Evolutionary conservation across 2,113 vertebrate genomes (phyloP), one percentile per base, ranked within the genome.

Genomic region (Pachyramphus minor): DNA sequence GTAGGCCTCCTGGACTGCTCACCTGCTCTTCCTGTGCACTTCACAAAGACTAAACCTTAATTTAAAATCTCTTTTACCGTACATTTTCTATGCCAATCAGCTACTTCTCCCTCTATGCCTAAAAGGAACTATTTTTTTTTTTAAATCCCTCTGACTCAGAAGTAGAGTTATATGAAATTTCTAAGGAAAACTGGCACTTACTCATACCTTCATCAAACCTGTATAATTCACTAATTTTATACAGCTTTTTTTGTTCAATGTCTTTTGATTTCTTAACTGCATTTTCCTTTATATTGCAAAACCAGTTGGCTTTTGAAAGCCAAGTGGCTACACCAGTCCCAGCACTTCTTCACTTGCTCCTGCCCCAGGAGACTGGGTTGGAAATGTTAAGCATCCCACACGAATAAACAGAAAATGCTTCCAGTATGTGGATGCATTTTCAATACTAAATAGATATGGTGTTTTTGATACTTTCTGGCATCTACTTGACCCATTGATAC

Each of bases 1-100:
- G 16, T 20, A 77, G 69, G 35, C 74, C 60, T 84, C 81, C 77
- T 73, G 33, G 30, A 67, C 60, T 69, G 74, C 16, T 90, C 71
- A 96, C 89, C 93, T 96, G 84, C 58, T 45, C 41, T 95, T 86
- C 39, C 33, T 44, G 19, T 49, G 27, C 16, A 53, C 24, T 94
- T 85, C 49, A 79, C 21, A 72, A 78, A 91, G 55, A 74, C 39
- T 47, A 7, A 68, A 20, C 14, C 15, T 87, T 72, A 67, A 72
- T 35, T 75, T 50, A 78, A 82, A 68, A 68, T 22, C 17, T 62
- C 35, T 37, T 86, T 89, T 64, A 8, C 35, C 17, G 64, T 75
- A 47, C 4, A 63, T 75, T 63, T 88, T 22, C 30, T 73, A 21
- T 56, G 72, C 52, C 27, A 78, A 44, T 31, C 58, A 92, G 37